phyloP scores from a whole-genome alignment of 2,888 invertebrate species.

The Drosophila conformis region DNA sequence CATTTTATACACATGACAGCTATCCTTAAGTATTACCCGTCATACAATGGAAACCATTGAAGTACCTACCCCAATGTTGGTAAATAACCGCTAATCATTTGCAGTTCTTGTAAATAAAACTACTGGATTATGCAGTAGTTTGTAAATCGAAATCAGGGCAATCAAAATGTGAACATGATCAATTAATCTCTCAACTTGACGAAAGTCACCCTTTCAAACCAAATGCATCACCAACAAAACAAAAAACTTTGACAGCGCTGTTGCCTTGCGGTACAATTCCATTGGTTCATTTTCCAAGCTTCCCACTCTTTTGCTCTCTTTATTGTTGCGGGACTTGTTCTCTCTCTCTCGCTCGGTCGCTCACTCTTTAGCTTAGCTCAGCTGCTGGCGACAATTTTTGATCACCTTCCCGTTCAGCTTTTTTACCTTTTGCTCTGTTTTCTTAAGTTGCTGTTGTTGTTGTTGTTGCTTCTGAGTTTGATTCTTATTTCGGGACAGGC shows the following conservation, averaged over 20 bases:
- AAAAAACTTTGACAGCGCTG: background rate
- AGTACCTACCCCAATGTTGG: slow-evolving; percentile 9
- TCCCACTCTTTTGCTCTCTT: background rate
- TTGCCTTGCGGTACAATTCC: slow-evolving; percentile 28
- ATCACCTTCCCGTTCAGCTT: slow-evolving; percentile 17
- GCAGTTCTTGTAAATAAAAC: background rate
- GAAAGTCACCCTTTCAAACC: slow-evolving; percentile 7
- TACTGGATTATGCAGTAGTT: background rate
- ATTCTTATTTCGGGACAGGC: slow-evolving; percentile 55
- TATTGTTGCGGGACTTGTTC: background rate
- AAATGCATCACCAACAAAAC: background rate
- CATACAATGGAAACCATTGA: background rate
- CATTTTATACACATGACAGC: background rate
- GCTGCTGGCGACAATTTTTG: slow-evolving; percentile 25
- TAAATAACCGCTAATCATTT: background rate
- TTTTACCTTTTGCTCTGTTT: slow-evolving; percentile 29
- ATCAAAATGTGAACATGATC: background rate
- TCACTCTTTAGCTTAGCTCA: background rate
- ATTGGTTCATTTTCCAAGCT: slow-evolving; percentile 8
- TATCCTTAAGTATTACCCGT: too few relatives aligned
- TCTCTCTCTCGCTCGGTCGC: background rate
- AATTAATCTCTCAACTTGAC: background rate
- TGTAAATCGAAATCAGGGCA: background rate
- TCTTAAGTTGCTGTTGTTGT: slow-evolving; percentile 35
- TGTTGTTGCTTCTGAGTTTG: slow-evolving; percentile 16